phyloP scores from a whole-genome alignment of 2,888 invertebrate species.

The Muscina levida region DNA sequence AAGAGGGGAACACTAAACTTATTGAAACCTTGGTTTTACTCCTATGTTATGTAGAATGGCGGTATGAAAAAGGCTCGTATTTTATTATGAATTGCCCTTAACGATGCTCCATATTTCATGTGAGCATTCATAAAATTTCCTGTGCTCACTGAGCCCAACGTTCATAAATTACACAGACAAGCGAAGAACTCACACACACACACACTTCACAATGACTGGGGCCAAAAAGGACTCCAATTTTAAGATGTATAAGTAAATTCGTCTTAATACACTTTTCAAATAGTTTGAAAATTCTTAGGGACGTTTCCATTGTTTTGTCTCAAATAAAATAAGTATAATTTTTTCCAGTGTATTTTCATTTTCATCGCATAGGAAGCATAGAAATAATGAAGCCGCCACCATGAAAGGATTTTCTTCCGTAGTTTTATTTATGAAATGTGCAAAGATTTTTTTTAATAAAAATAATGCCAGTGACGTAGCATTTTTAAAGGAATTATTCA shows the following conservation, averaged over 20 bases:
- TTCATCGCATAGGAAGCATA: constrained; percentile 53
- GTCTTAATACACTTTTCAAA: constrained; percentile 45
- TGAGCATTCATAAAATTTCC: constrained; percentile 79
- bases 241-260: neutral
- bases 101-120: constrained; percentile 80
- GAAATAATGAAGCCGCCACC: constrained; percentile 68
- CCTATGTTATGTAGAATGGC: constrained; percentile 8
- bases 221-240: constrained; percentile 42
- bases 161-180: constrained; percentile 22
- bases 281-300: neutral
- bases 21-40: constrained; percentile 66
- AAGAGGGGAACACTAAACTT: constrained; percentile 67
- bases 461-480: constrained; percentile 35
- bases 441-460: constrained; percentile 17
- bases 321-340: constrained; percentile 30
- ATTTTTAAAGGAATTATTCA: no score
- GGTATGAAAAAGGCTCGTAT: constrained; percentile 68
- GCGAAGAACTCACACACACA: neutral
- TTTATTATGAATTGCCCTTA: constrained; percentile 80
- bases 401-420: constrained; percentile 67
- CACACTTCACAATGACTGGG: neutral
- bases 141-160: constrained; percentile 55
- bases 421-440: constrained; percentile 54
- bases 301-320: constrained; percentile 6
- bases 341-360: constrained; percentile 61